Evolutionary conservation across 2,113 vertebrate genomes (phyloP).

Genomic region (Nesogale talazaci): DNA sequence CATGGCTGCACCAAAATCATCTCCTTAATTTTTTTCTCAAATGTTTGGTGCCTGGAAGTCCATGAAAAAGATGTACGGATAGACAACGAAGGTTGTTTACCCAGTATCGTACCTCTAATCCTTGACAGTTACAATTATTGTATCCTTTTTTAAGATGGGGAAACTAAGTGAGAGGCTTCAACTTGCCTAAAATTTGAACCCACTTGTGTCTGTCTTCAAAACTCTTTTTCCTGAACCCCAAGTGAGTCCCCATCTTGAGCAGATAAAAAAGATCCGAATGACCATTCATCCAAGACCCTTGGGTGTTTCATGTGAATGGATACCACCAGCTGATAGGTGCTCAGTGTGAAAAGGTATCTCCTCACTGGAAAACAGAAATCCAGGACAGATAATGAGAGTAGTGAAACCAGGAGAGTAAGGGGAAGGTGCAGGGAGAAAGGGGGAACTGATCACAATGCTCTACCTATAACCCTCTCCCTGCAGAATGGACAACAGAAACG

Average conservation of each 20-base stretch:
- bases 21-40: slow-evolving; percentile 46
- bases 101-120: not conserved
- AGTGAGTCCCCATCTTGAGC: not conserved
- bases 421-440: too few species aligned
- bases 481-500: too few species aligned
- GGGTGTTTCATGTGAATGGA: not conserved
- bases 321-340: not conserved
- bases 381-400: too few species aligned
- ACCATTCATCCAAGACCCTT: not conserved
- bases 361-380: too few species aligned
- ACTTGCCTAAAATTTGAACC: slow-evolving; percentile 44
- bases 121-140: not conserved
- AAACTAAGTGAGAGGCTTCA: slow-evolving; percentile 30
- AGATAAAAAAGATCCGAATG: slow-evolving; percentile 24
- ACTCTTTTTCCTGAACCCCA: not conserved
- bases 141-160: slow-evolving; percentile 42
- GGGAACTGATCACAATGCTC: too few species aligned
- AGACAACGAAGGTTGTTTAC: slow-evolving; percentile 8
- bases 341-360: slow-evolving; percentile 19
- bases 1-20: not conserved
- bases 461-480: too few species aligned
- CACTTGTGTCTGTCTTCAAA: not conserved
- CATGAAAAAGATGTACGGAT: not conserved
- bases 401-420: too few species aligned
- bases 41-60: not conserved